Evolutionary conservation across 2,797 vertebrate species (phyloP).

Genomic region (Urosaurus nigricauda): DNA sequence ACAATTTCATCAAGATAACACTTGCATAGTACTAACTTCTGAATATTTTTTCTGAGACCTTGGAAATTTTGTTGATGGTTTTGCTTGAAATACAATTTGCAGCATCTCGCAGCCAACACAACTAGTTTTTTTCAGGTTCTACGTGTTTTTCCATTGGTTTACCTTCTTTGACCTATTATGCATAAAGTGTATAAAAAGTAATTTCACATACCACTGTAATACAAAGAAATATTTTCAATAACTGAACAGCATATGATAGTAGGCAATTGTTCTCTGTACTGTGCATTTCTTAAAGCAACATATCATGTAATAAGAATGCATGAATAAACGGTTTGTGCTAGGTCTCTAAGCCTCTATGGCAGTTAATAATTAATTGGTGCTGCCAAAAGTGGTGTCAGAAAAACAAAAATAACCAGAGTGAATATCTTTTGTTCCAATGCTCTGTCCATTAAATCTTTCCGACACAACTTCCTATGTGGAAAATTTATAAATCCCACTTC

Average conservation of each 20-base stretch:
- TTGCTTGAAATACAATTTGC: too few species aligned
- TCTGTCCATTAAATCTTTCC: constrained; percentile 77
- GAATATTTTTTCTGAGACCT: not conserved
- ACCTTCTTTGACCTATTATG: too few species aligned
- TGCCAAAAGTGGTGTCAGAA: constrained; percentile 73
- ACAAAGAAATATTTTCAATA: not conserved
- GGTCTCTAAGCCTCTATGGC: constrained; percentile 57
- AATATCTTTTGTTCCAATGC: constrained; percentile 73
- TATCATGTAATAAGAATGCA: constrained; percentile 50
- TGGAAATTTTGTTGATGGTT: too few species aligned
- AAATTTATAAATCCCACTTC: constrained; percentile 80
- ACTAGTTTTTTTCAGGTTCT: too few species aligned
- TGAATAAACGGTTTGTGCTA: constrained; percentile 64
- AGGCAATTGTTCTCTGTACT: not conserved
- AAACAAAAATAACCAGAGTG: constrained; percentile 63
- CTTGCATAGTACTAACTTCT: not conserved
- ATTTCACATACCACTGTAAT: too few species aligned
- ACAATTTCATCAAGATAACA: not conserved
- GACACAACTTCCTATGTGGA: constrained; percentile 76
- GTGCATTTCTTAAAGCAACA: constrained; percentile 35
- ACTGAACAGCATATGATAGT: not conserved
- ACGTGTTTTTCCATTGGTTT: not conserved
- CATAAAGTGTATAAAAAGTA: too few species aligned
- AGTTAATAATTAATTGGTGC: constrained; percentile 79
- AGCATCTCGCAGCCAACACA: too few species aligned